phyloP scores from a whole-genome alignment of 2,113 vertebrate genomes.

The Neogobius melanostomus region DNA sequence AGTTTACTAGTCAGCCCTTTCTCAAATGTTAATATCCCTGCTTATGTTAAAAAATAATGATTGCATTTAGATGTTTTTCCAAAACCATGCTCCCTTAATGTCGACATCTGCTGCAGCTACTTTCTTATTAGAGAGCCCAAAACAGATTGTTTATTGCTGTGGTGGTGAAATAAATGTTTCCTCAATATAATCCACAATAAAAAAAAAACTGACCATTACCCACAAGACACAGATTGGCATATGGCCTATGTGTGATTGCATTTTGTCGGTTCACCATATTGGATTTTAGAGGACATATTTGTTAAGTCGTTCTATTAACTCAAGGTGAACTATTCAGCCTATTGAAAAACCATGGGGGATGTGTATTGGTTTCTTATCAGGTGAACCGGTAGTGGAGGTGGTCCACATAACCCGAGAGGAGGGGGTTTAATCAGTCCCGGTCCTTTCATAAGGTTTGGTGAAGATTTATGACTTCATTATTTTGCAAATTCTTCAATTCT shows the following conservation, averaged over 20 bases:
- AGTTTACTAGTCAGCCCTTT: too few species aligned
- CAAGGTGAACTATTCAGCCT: conserved; percentile 60
- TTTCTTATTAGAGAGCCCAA: background rate
- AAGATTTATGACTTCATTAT: conserved; percentile 82
- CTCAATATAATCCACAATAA: conserved; percentile 28
- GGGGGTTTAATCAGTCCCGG: conserved; percentile 45
- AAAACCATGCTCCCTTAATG: conserved; percentile 20
- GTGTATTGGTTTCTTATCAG: conserved; percentile 70
- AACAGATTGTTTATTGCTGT: background rate
- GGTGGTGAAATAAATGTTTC: conserved; percentile 21
- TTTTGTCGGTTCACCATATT: conserved; percentile 28
- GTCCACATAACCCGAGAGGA: conserved; percentile 54
- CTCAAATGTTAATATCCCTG: too few species aligned
- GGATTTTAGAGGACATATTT: conserved; percentile 65
- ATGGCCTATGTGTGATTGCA: conserved; percentile 16
- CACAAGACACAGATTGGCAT: conserved; percentile 25
- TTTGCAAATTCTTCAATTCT: conserved; percentile 64
- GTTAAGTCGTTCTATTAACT: conserved; percentile 69
- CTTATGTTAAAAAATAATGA: too few species aligned
- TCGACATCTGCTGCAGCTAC: too few species aligned
- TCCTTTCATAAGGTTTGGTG: conserved; percentile 53
- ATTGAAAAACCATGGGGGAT: conserved; percentile 25
- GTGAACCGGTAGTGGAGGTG: conserved; percentile 50
- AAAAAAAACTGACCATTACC: conserved; percentile 25
- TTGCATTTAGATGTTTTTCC: background rate